Evolutionary conservation across 2,888 invertebrate species (phyloP), one percentile per base, ranked within the genome.

Genomic region (Agrochola circellaris): DNA sequence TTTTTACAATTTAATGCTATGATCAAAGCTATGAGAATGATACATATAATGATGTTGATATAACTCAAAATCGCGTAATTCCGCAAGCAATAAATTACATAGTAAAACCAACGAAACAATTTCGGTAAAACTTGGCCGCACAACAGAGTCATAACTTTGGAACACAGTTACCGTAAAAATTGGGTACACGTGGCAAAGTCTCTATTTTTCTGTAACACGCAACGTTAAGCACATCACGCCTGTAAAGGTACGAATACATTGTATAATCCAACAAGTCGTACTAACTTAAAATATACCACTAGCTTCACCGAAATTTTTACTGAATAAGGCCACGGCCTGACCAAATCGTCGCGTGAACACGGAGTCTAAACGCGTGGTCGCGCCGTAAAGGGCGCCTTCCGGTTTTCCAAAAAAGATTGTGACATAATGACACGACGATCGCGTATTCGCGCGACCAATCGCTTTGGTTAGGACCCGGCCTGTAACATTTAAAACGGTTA

Each of bases 201-300:
- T 90, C 91, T 91, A 93, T 94, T 93, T 92, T 92, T 90, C 89
- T 88, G 90, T 79, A 89, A 85, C 93, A 94, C 92, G 92, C 91
- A 85, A 93, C 89, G 87, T 90, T 90, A 88, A 88, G 83, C 89
- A 88, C 88, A 86, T 87, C 79, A 82, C 85, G 82, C 76, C 75
- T 81, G 77, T 85, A 86, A 87, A 87, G 82, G 81, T 77, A 86
- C 78, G 72, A 86, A 81, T 85, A 84, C 87, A 85, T 84, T 89
- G 86, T 84, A 51, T 11, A 15, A 20, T 26, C 48, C 23, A 54
- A 38, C 7, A 64, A 60, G 34, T 60, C n/a, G 11, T 56, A 34
- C 34, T 56, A 3, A n/a, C n/a, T 30, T 26, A 48, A 67, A 72
- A 72, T 54, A 60, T 69, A 72, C 30, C 11, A 60, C 38, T 38